Evolutionary conservation across 2,113 vertebrate species (phyloP).

Genomic region (Paratilapia polleni): DNA sequence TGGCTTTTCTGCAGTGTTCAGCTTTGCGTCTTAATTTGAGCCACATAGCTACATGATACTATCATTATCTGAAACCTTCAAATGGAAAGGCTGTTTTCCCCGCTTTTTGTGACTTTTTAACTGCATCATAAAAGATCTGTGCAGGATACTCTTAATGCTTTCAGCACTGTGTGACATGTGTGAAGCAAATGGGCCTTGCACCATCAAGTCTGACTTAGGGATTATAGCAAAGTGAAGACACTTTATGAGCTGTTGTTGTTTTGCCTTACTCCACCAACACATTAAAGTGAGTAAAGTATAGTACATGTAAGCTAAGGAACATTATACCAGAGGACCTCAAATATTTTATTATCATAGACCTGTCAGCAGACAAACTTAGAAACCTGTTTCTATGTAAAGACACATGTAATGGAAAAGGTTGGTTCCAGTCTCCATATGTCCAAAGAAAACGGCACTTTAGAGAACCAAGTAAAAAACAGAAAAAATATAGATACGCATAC

Average conservation of each 20-base stretch:
- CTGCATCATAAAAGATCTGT: neutral
- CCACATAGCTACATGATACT: neutral
- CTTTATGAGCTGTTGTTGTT: neutral
- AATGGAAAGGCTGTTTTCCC: neutral
- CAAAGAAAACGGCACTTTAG: neutral
- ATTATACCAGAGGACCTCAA: neutral
- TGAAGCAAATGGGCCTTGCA: slow-evolving; percentile 9
- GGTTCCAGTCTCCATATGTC: neutral
- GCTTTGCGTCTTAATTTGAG: neutral
- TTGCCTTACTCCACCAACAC: neutral
- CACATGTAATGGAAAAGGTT: neutral
- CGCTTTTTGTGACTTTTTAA: slow-evolving; percentile 1
- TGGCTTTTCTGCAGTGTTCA: neutral
- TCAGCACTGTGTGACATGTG: slow-evolving; percentile 5
- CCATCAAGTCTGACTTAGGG: neutral
- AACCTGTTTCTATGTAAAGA: neutral
- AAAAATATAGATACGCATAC: neutral
- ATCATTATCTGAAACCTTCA: neutral
- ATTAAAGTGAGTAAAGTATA: neutral
- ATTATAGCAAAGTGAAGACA: neutral
- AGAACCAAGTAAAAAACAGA: neutral
- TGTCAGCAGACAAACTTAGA: neutral
- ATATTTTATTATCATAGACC: neutral
- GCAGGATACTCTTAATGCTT: neutral
- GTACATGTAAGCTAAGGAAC: neutral